phyloP scores from a whole-genome alignment of 2,113 vertebrate genomes.

The Oncorhynchus tshawytscha region DNA sequence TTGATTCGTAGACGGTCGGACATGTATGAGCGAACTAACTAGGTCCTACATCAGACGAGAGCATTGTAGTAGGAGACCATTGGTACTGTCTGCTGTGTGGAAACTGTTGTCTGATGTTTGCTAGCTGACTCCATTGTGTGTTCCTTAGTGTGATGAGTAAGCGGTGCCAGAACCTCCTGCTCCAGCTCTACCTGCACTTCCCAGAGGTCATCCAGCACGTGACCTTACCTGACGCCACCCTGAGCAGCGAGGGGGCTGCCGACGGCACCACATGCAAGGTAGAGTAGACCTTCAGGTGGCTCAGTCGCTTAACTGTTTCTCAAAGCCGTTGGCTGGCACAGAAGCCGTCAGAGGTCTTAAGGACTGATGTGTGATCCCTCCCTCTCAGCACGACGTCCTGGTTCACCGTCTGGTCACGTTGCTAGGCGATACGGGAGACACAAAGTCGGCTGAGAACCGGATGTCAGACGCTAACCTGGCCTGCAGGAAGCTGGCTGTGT shows the following conservation, averaged over 20 bases:
- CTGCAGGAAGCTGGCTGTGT: constrained; percentile 92
- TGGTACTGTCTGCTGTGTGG: constrained; percentile 15
- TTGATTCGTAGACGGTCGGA: constrained; percentile 29
- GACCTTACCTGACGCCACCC: constrained; percentile 79
- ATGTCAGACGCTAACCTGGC: constrained; percentile 93
- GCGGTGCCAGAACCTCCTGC: constrained; percentile 86
- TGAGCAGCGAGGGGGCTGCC: constrained; percentile 80
- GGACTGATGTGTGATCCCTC: neutral
- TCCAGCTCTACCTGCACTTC: constrained; percentile 93
- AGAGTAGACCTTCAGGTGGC: neutral
- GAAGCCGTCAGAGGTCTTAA: neutral
- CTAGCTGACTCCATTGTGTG: neutral
- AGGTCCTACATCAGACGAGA: constrained; percentile 45
- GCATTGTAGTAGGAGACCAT: constrained; percentile 43
- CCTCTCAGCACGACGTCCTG: constrained; percentile 84
- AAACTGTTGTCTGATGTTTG: constrained; percentile 26
- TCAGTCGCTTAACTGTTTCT: neutral
- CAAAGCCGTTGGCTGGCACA: neutral
- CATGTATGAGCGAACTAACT: constrained; percentile 32
- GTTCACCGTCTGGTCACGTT: constrained; percentile 93
- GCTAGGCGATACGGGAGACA: constrained; percentile 87
- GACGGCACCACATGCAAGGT: constrained; percentile 94
- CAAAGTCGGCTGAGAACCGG: constrained; percentile 81
- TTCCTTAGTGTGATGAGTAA: constrained; percentile 80
- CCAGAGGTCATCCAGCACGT: constrained; percentile 81